Base-by-base conservation (phyloP, 2,888 invertebrate genomes). In the Cataglyphis altisquamis region DNA sequence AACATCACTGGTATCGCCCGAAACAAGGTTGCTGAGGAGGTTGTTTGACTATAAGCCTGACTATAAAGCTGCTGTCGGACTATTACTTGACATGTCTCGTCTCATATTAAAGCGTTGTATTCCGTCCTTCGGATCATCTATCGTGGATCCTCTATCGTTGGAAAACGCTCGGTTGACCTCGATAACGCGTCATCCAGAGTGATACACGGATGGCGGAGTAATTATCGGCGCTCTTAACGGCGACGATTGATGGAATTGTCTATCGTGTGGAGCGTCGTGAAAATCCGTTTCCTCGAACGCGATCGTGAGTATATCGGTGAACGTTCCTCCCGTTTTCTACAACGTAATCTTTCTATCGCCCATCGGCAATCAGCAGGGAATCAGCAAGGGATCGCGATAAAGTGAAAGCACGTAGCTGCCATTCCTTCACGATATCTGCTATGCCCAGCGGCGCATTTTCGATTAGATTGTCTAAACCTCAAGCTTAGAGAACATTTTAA, bases 201-300 rank as follows among this genome's bases (percentile, higher is more conserved):
- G 73, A 68, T 77, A 41, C 67, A 87, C 80, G 75, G 86, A 25
- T 72, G 84, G 73, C 63, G 32, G 80, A 82, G 73, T 86, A 87
- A 86, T 87, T 87, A 87, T 88, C 73, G 86, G 32, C 32, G 64
- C 81, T 60, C 70, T 67, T 62, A 62, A 74, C 48, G 41, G 45
- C 73, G 60, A n/a, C 62, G 70, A 75, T 74, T 68, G 75, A 75
- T 74, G 63, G 48, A 82, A 82, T 82, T 78, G 60, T 70, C 66
- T 62, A 64, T 48, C 67, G 77, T 57, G 55, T 55, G 8, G n/a
- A 29, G 77, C 15, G n/a, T 68, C 67, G 55, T 55, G 41, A 68
- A 77, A 77, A 77, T 68, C 55, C 70, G 70, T 67, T 77, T 66
- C n/a, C 75, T 52, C 75, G 39, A 75, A 55, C 52, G 29, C 36